Evolutionary conservation across 2,113 vertebrate species (phyloP).

Genomic region (Ia io): DNA sequence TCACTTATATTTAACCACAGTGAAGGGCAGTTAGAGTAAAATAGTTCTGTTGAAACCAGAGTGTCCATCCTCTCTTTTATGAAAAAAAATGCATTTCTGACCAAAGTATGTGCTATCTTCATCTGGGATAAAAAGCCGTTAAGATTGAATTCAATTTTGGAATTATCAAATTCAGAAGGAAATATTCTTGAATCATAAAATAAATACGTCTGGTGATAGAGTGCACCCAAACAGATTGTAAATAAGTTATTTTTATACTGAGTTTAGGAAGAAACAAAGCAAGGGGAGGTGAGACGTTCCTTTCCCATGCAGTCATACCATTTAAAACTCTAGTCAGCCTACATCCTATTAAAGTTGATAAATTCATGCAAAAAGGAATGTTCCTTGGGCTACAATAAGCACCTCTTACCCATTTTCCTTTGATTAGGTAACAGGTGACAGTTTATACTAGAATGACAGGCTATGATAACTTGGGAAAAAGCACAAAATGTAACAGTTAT

Average conservation of each 20-base stretch:
- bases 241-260: not conserved
- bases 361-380: slow-evolving; percentile 76
- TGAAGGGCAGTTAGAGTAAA: not conserved
- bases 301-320: not conserved
- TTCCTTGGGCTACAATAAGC: slow-evolving; percentile 73
- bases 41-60: not conserved
- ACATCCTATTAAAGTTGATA: slow-evolving; percentile 69
- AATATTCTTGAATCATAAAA: not conserved
- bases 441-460: slow-evolving; percentile 79
- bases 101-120: not conserved
- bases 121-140: not conserved
- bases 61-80: not conserved
- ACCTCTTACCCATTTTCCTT: slow-evolving; percentile 79
- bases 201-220: not conserved
- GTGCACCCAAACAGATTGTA: not conserved
- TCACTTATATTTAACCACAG: not conserved
- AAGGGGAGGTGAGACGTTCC: not conserved
- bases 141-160: not conserved
- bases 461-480: slow-evolving; percentile 73
- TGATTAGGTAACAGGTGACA: slow-evolving; percentile 80
- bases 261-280: not conserved
- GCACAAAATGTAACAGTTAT: slow-evolving; percentile 78
- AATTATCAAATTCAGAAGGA: not conserved
- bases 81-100: not conserved
- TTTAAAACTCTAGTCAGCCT: slow-evolving; percentile 61